Conservation (phyloP, 2,888 invertebrate species). For the Parasteatoda lunata region DNA sequence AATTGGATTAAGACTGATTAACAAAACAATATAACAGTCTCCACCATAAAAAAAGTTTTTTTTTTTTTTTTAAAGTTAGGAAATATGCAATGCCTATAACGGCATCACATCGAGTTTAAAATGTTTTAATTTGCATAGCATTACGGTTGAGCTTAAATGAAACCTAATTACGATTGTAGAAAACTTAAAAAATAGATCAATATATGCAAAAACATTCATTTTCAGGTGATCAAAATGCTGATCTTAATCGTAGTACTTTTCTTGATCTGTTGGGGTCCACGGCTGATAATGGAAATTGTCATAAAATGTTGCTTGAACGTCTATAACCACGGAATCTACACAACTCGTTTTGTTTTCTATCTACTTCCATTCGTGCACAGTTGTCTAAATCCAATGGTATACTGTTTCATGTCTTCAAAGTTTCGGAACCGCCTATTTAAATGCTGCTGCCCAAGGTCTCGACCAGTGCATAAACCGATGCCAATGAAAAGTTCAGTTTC, state of each 20-base stretch:
- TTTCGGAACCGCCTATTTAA: constrained; percentile 71
- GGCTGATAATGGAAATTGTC: constrained; percentile 74
- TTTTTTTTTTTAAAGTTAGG: no score
- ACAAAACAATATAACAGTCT: no score
- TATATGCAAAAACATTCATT: not conserved
- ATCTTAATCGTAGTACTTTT: constrained; percentile 76
- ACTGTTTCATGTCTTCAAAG: constrained; percentile 74
- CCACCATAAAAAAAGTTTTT: no score
- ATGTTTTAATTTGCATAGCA: no score
- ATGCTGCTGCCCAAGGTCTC: not conserved
- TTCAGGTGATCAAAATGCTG: constrained; percentile 77
- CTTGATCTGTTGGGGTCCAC: constrained; percentile 77
- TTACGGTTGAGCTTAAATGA: no score
- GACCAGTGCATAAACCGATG: constrained; percentile 17
- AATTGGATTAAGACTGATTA: no score
- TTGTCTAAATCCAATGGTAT: constrained; percentile 74
- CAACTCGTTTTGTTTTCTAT: constrained; percentile 72
- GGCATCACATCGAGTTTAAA: no score
- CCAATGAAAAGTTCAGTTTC: constrained; percentile 28
- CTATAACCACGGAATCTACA: constrained; percentile 72
- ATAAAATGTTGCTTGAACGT: constrained; percentile 72
- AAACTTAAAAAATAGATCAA: no score
- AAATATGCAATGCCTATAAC: no score
- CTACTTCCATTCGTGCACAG: constrained; percentile 72
- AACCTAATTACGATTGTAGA: no score